phyloP scores from a whole-genome alignment of 2,113 vertebrate species.

The Ophthalmolycus amberensis region DNA sequence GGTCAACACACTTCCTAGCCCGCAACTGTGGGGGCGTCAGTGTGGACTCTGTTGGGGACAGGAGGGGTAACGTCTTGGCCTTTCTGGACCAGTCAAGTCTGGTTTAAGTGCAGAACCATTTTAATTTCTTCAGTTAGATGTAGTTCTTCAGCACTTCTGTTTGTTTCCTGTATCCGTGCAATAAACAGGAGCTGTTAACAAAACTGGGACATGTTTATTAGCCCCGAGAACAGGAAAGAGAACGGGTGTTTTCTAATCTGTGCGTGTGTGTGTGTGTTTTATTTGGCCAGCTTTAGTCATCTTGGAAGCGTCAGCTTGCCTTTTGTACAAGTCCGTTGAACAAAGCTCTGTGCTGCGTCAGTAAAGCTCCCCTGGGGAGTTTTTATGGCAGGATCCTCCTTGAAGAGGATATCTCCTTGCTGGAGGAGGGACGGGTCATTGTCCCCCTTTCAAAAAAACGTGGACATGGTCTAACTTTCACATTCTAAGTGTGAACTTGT shows the following conservation, averaged over 20 bases:
- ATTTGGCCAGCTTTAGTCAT: conserved; percentile 33
- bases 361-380: conserved; percentile 17
- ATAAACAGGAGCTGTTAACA: conserved; percentile 5
- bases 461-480: conserved; percentile 25
- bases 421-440: conserved; percentile 16
- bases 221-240: conserved; percentile 4
- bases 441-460: conserved; percentile 3
- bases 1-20: neutral
- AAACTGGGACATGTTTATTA: conserved; percentile 9
- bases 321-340: conserved; percentile 31
- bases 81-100: neutral
- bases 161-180: conserved; percentile 5
- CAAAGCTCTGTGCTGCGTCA: conserved; percentile 23
- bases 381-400: conserved; percentile 59
- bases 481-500: neutral
- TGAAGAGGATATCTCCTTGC: conserved; percentile 35
- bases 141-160: neutral
- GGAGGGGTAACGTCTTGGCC: neutral
- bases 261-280: conserved; percentile 7
- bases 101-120: neutral
- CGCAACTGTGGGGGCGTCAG: neutral
- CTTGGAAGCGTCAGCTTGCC: conserved; percentile 29
- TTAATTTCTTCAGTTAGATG: neutral
- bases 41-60: neutral
- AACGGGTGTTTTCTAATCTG: conserved; percentile 5